Conservation (phyloP, 37 sponge, comb jelly and placozoan genomes). For the Halichondria panicea region DNA sequence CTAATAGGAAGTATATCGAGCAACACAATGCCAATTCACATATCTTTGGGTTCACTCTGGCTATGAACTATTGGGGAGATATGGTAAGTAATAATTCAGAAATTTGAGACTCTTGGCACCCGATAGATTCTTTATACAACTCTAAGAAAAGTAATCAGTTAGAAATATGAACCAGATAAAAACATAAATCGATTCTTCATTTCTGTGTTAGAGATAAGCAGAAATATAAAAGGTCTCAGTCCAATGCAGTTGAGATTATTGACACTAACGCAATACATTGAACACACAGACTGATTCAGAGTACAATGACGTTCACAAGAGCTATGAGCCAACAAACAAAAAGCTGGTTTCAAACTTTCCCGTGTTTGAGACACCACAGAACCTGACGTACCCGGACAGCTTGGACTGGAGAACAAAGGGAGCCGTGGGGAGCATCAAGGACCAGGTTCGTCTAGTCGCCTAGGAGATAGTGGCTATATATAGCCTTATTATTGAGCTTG, state of each 20-base stretch:
- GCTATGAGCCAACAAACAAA: neutral
- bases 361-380: conserved; percentile 3
- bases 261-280: neutral
- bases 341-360: neutral
- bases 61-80: conserved; percentile 47
- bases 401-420: conserved; percentile 53
- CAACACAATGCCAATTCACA: conserved; percentile 26
- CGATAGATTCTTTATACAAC: too few relatives aligned
- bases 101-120: too few relatives aligned
- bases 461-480: neutral
- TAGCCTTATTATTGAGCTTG: neutral
- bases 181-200: too few relatives aligned
- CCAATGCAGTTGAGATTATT: neutral
- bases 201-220: too few relatives aligned
- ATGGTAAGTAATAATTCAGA: conserved; percentile 20
- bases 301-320: neutral
- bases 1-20: conserved; percentile 25
- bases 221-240: neutral
- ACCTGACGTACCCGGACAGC: conserved; percentile 10
- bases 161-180: too few relatives aligned
- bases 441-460: conserved; percentile 5
- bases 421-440: conserved; percentile 28
- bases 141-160: too few relatives aligned
- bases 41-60: conserved; percentile 31
- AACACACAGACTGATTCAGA: conserved; percentile 6